These are phyloP conservation scores for Diogma glabrata DNA, from an alignment of 2,888 invertebrate genomes.

Conservation along the genomic window DNA sequence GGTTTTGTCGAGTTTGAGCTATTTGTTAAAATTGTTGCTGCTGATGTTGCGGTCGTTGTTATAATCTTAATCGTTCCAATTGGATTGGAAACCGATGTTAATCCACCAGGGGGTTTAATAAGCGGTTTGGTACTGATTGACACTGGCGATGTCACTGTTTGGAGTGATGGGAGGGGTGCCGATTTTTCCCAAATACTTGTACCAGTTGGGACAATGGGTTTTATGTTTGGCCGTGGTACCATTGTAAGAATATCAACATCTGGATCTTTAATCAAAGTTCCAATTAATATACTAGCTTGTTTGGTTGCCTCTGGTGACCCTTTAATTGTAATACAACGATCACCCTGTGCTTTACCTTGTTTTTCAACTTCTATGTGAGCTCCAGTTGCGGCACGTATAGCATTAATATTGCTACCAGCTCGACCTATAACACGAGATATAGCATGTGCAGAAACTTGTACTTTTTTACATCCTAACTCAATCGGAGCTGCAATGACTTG, in stretches of 20 bases:
- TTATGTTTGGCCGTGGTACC: constrained; percentile 45
- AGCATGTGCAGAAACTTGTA: constrained; percentile 86
- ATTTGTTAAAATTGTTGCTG: background rate
- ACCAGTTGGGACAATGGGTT: constrained; percentile 7
- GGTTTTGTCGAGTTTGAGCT: constrained; percentile 8
- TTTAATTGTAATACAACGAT: constrained; percentile 90
- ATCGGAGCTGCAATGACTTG: constrained; percentile 27
- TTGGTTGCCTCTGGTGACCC: constrained; percentile 86
- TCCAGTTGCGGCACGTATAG: constrained; percentile 90
- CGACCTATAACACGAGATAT: constrained; percentile 96
- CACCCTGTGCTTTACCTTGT: constrained; percentile 87
- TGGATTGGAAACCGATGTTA: constrained; percentile 3
- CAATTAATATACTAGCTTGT: constrained; percentile 83
- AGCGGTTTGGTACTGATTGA: background rate
- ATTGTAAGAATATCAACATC: constrained; percentile 82
- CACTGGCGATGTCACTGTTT: background rate
- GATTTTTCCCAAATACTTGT: constrained; percentile 16
- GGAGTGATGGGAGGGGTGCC: constrained; percentile 8
- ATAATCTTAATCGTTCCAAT: constrained; percentile 3
- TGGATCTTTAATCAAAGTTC: constrained; percentile 87
- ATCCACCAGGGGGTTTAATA: background rate
- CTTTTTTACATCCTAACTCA: constrained; percentile 65
- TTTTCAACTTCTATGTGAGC: constrained; percentile 98
- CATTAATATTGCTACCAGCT: constrained; percentile 95
- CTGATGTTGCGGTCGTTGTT: constrained; percentile 6